Evolutionary conservation across 2,113 vertebrate species (phyloP), one percentile per base, ranked within the genome.

Genomic region (Xiphophorus couchianus): DNA sequence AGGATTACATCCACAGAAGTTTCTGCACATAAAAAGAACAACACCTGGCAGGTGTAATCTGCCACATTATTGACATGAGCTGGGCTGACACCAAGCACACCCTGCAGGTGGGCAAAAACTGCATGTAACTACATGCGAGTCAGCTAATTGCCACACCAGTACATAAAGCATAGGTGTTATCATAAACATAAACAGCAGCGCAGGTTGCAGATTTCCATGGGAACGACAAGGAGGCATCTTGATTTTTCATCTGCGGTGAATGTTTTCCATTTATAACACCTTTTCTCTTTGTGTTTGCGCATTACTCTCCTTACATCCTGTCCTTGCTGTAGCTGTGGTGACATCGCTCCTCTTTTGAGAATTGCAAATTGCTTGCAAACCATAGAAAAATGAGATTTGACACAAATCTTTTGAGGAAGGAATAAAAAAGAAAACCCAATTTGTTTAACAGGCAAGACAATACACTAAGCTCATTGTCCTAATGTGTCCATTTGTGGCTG

Each of bases 1-100:
- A 77, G 89, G 90, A 94, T 94, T 94, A 93, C 90, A 93, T 90
- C 83, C 92, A 88, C 78, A 66, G 62, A 89, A 86, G 74, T 78
- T 84, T 78, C 81, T 71, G 87, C 73, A 67, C 81, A 84, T 77
- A 84, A 87, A 91, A 84, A 58, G 81, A 80, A 63, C 84, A 80
- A 86, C 83, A 84, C 86, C 89, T 83, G 92, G 85, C 86, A 89
- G 87, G 88, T 91, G 87, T 93, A 91, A 92, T 90, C 91, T 91
- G 81, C 77, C 81, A 82, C 72, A 81, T 87, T 84, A 88, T 77
- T 84, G 76, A 78, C 86, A 88, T 84, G 84, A 90, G 87, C 75
- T 66, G 65, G n/a, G 39, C 80, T 72, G 76, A 72, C 73, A 73
- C 63, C 28, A 29, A 81, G 61, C 61, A 58, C 62, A 27, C 79